phyloP scores from a whole-genome alignment of 2,888 invertebrate genomes.

The Acanthosepion pharaonis region DNA sequence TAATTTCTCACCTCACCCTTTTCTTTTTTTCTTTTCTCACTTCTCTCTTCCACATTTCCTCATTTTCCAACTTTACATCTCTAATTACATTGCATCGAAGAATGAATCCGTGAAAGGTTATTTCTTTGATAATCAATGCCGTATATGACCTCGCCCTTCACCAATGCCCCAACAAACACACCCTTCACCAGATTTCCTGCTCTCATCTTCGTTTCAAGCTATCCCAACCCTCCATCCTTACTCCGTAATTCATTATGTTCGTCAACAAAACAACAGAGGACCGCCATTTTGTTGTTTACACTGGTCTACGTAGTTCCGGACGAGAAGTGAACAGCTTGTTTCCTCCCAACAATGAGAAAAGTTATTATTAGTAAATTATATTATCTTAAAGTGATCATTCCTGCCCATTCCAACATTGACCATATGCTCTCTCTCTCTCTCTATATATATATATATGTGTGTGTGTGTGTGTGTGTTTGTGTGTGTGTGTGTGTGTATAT shows the following conservation, averaged over 20 bases:
- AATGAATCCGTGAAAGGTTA: not conserved
- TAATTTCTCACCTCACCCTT: not conserved
- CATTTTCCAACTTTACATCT: not conserved
- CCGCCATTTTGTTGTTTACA: conserved; percentile 33
- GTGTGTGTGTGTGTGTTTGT: no score
- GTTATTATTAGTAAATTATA: no score
- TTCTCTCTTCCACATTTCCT: not conserved
- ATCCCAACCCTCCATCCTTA: not conserved
- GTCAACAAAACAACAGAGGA: not conserved
- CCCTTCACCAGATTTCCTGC: not conserved
- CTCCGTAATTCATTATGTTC: not conserved
- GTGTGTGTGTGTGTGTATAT: not conserved
- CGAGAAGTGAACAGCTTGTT: not conserved
- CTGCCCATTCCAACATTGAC: no score
- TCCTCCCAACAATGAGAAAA: not conserved
- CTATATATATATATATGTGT: not conserved
- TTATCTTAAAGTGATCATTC: no score
- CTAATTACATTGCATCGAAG: not conserved
- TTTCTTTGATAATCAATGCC: not conserved
- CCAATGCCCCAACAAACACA: not conserved
- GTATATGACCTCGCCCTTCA: not conserved
- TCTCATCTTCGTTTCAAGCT: not conserved
- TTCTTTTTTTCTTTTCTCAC: not conserved
- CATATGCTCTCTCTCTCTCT: no score
- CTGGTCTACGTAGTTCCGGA: not conserved